Percentiles rank a stretch among this genome's conserved stretches.
These are phyloP conservation scores for Alouatta caraya DNA, from an alignment of 2,797 vertebrate genomes.

Conservation along the genomic window DNA sequence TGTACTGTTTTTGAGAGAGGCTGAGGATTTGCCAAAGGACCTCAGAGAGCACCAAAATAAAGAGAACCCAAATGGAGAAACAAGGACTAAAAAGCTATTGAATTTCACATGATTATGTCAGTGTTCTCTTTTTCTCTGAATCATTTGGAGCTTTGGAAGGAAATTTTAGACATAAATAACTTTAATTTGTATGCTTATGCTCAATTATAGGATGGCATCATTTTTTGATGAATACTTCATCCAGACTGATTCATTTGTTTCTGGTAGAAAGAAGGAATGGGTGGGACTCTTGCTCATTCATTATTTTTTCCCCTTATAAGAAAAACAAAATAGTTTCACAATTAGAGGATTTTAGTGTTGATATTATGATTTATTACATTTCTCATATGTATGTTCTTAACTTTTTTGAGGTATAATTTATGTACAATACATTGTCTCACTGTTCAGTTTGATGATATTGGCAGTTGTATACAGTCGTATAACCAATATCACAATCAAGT, in stretches of 20 bases:
- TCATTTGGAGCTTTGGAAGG: not conserved
- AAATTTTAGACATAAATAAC: slow-evolving; percentile 30
- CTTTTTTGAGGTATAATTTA: not conserved
- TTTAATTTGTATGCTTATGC: slow-evolving; percentile 25
- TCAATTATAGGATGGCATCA: not conserved
- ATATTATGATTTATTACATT: not conserved
- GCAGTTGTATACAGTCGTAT: not conserved
- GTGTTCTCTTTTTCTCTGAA: slow-evolving; percentile 33
- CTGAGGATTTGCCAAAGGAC: not conserved
- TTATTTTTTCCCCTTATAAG: not conserved
- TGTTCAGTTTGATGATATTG: not conserved
- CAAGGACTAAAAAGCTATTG: not conserved
- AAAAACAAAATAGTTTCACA: slow-evolving; percentile 28
- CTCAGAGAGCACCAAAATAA: not conserved
- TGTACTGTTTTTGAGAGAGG: not conserved
- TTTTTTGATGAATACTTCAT: not conserved
- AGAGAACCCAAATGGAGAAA: not conserved
- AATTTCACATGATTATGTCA: not conserved
- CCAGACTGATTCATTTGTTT: slow-evolving; percentile 38
- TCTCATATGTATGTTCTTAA: not conserved
- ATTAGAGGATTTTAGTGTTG: slow-evolving; percentile 4
- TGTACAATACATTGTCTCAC: not conserved
- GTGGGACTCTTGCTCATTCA: not conserved
- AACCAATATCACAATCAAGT: not conserved
- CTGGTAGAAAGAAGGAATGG: not conserved